Percentiles rank a stretch among this genome's conserved stretches.
These are phyloP conservation scores for Diplosoma virens DNA, from an alignment of 23 tunicate species.

Conservation along the genomic window DNA sequence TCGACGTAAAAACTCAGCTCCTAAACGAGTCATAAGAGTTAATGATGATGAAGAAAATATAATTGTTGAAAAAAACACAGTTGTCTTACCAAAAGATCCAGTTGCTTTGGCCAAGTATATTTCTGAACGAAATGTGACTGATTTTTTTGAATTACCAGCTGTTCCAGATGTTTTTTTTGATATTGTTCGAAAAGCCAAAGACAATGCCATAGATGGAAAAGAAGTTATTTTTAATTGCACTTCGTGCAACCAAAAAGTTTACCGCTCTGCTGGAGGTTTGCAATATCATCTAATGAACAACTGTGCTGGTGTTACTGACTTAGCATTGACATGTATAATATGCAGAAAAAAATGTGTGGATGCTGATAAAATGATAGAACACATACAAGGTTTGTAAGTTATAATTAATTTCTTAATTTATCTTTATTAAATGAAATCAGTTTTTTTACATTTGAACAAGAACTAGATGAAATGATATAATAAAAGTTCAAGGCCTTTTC, in stretches of 20 bases:
- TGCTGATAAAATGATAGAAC: constrained; percentile 2
- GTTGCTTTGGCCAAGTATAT: constrained; percentile 17
- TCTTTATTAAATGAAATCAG: background rate
- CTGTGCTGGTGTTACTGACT: constrained; percentile 16
- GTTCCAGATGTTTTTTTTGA: constrained; percentile 14
- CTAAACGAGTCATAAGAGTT: constrained; percentile 12
- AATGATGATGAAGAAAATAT: constrained; percentile 7
- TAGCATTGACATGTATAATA: background rate
- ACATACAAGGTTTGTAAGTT: constrained; percentile 41
- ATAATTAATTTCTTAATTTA: background rate
- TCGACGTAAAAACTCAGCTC: constrained; percentile 35
- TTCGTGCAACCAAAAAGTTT: constrained; percentile 29
- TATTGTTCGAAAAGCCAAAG: background rate
- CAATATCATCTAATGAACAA: constrained; percentile 28
- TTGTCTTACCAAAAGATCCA: constrained; percentile 2
- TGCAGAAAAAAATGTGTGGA: background rate
- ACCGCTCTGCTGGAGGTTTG: constrained; percentile 29
- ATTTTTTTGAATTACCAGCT: constrained; percentile 18
- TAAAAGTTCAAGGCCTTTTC: too few relatives aligned
- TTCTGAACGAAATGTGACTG: background rate
- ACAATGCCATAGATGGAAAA: background rate
- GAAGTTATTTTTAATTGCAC: constrained; percentile 13
- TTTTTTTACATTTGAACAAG: too few relatives aligned
- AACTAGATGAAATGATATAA: too few relatives aligned
- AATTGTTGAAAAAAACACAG: background rate